Percentiles rank a stretch among this genome's conserved stretches.
These are phyloP conservation scores for Sula dactylatra DNA, from an alignment of 2,113 vertebrate genomes.

Conservation along the genomic window DNA sequence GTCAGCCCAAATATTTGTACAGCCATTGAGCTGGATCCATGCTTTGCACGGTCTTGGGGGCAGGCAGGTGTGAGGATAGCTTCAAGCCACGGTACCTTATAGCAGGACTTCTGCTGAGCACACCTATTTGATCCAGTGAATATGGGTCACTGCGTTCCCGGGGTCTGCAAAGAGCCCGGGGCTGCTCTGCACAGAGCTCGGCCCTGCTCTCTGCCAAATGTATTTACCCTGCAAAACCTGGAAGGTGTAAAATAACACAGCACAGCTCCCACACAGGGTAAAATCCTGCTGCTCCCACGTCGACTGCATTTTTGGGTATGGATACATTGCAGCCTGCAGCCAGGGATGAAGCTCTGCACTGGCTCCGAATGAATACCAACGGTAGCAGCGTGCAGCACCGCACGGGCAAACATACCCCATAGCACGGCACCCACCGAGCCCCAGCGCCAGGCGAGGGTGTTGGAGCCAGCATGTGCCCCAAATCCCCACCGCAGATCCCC, in stretches of 20 bases:
- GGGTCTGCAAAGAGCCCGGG: neutral
- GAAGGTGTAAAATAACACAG: neutral
- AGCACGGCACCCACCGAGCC: rapidly evolving
- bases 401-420: rapidly evolving
- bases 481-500: rapidly evolving
- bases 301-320: neutral
- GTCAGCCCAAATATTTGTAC: neutral
- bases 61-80: neutral
- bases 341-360: neutral
- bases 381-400: rapidly evolving
- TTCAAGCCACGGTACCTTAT: neutral
- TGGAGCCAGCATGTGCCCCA: neutral
- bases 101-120: neutral
- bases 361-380: rapidly evolving
- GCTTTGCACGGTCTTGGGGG: neutral
- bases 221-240: neutral
- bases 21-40: neutral
- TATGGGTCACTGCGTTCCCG: neutral
- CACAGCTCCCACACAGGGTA: neutral
- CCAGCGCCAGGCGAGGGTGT: rapidly evolving
- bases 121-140: neutral
- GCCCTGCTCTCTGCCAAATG: neutral
- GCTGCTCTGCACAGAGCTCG: neutral
- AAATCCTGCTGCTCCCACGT: neutral
- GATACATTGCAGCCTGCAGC: neutral